Base-by-base conservation (phyloP, 1,140 invertebrate genomes). In the Drosophila prosaltans region DNA sequence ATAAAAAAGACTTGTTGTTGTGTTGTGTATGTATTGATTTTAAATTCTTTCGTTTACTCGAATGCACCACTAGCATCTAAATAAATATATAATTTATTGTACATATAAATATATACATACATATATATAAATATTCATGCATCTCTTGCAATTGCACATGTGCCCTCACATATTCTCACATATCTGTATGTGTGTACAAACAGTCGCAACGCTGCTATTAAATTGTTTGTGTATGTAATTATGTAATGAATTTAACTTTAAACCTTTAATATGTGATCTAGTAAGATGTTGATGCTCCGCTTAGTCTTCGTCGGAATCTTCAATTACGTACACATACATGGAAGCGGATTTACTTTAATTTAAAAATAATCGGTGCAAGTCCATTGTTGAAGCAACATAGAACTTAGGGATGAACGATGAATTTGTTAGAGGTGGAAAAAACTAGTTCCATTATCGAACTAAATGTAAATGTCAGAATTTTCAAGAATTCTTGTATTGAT, bases 241-340 rank as follows among this genome's bases (percentile, higher is more conserved):
- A 51, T 51, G 21, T 51, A 51, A 51, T 51, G 3, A 26, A 51
- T 51, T 51, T 51, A 3, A 51, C 16, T 26, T 51, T 21, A 51
- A 51, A 51, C 21, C 2, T 51, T 51, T 51, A 26, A 26, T 26
- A 10, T 8, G 24, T 51, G 45, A 51, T 51, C 21, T 26, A 2
- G 8, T 51, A 48, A 48, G 6, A 10, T 51, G 8, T 51, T 51
- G 45, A 51, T 51, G 45, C 54, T 78, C 67, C 58, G 39, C 58
- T 68, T 69, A 80, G 61, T 75, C 65, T 65, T 65, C 61, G 32
- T 70, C 10, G 16, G 32, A 70, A 57, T 28, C 61, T 40, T 16
- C 11, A 57, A 28, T n/a, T 58, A 58, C 63, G n/a, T 43, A 28
- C 39, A 57, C 41, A 67, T 21, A 72, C 32, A 59, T 62, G 61